Base-by-base conservation (phyloP, 2,113 vertebrate species). In the Mirounga angustirostris region DNA sequence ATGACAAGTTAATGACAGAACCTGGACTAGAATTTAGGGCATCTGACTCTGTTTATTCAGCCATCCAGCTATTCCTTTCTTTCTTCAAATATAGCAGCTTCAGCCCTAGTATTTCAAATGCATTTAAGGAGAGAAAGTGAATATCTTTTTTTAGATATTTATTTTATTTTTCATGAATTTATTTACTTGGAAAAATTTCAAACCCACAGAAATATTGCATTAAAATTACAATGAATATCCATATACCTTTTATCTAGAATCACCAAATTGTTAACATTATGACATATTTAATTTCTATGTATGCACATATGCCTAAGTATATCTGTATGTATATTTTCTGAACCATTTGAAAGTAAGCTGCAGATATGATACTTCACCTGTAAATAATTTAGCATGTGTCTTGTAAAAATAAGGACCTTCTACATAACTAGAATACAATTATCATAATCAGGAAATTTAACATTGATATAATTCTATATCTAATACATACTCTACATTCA, bases 1-100 rank as follows among this genome's bases (percentile, higher is more conserved):
- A 91, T 89, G 78, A 94, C 24, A 40, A 96, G 78, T 94, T 96
- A 83, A 96, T 96, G 79, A 93, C 63, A 91, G 82, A 96, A 93
- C 36, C 18, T 91, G 43, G 5, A 83, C 43, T 96, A 80, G 33
- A 91, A 95, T 81, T 71, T 96, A 81, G 76, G 91, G 33, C 30
- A 95, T 67, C 54, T 91, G 36, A 85, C 65, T 79, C 73, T 87
- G 30, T 86, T 80, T 93, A 76, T 85, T 65, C 11, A 94, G 79
- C 43, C 67, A 91, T 78, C 36, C 36, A 95, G 30, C 14, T 78
- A 88, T 93, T 83, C 21, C 10, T 93, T 93, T 93, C 22, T 86
- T 96, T 30, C 52, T 91, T 93, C 89, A 95, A 81, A 78, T 78
- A 86, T 22, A 91, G 33, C 6, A 89, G n/a, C 18, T 71, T 91